phyloP scores from a whole-genome alignment of 2,888 invertebrate genomes.

The Tortricodes alternella region DNA sequence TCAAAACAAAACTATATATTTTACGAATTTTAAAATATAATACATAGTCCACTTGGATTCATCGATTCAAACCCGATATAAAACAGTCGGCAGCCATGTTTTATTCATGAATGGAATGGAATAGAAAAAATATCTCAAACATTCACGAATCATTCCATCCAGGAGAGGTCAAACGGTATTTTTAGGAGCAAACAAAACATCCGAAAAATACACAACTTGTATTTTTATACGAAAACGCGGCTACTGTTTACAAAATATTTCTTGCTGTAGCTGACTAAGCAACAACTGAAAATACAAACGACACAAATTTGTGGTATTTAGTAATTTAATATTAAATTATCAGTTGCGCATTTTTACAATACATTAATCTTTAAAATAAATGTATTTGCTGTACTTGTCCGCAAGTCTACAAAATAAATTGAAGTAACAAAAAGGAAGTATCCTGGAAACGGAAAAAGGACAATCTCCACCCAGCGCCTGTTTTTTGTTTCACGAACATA shows the following conservation, averaged over 20 bases:
- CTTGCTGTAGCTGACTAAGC: too few species aligned
- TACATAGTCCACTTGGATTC: not conserved
- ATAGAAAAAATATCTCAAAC: conserved; percentile 25
- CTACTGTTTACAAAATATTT: too few species aligned
- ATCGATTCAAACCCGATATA: conserved; percentile 3
- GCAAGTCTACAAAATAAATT: conserved; percentile 23
- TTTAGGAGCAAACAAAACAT: conserved; percentile 6
- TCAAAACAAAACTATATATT: not conserved
- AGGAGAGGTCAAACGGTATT: conserved; percentile 13
- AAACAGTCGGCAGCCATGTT: conserved; percentile 10
- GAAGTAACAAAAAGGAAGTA: conserved; percentile 22
- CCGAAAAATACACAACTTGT: not conserved
- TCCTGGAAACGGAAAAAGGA: conserved; percentile 56
- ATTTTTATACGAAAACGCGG: not conserved
- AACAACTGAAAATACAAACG: too few species aligned
- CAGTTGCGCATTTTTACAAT: not conserved
- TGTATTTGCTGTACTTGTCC: not conserved
- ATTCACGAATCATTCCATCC: conserved; percentile 3
- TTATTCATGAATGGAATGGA: conserved; percentile 23
- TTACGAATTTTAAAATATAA: not conserved
- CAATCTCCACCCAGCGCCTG: conserved; percentile 69
- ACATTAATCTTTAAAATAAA: not conserved
- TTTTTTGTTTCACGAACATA: conserved; percentile 77
- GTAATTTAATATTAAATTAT: not conserved
- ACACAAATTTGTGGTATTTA: too few species aligned